These are phyloP conservation scores for Onchidella celtica DNA, from an alignment of 2,888 invertebrate species.

Conservation along the genomic window DNA sequence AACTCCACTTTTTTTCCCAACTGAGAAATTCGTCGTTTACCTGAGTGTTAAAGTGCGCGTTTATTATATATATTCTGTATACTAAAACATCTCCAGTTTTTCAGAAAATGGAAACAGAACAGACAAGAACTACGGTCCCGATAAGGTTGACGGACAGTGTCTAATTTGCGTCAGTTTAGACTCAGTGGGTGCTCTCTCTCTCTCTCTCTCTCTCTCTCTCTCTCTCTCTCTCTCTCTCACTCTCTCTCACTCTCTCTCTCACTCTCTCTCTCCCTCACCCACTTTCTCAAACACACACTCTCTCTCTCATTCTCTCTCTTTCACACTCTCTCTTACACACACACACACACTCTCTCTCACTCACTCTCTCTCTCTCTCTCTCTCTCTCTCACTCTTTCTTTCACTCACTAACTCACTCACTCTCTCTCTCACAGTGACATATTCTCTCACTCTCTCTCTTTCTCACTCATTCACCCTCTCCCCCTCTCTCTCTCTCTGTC, in stretches of 20 bases:
- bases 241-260: background rate
- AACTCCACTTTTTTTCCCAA: too few relatives aligned
- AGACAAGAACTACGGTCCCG: too few relatives aligned
- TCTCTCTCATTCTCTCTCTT: too few relatives aligned
- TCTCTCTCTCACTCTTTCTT: background rate
- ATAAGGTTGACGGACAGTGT: too few relatives aligned
- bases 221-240: background rate
- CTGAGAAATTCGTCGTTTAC: too few relatives aligned
- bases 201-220: background rate
- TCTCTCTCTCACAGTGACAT: background rate
- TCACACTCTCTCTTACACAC: background rate
- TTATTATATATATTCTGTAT: too few relatives aligned
- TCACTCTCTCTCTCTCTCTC: background rate
- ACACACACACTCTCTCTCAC: background rate
- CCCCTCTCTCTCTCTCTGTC: background rate
- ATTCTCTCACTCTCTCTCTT: background rate
- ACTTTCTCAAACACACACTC: too few relatives aligned
- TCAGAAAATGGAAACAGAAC: too few relatives aligned
- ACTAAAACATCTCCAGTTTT: too few relatives aligned
- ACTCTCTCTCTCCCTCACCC: background rate
- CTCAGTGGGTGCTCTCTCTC: too few relatives aligned
- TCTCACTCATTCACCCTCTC: background rate
- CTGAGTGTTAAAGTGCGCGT: too few relatives aligned
- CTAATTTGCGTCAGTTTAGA: too few relatives aligned
- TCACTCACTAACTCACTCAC: background rate